phyloP scores from a whole-genome alignment of 2,888 invertebrate species.

The Trichogramma dendrolimi region DNA sequence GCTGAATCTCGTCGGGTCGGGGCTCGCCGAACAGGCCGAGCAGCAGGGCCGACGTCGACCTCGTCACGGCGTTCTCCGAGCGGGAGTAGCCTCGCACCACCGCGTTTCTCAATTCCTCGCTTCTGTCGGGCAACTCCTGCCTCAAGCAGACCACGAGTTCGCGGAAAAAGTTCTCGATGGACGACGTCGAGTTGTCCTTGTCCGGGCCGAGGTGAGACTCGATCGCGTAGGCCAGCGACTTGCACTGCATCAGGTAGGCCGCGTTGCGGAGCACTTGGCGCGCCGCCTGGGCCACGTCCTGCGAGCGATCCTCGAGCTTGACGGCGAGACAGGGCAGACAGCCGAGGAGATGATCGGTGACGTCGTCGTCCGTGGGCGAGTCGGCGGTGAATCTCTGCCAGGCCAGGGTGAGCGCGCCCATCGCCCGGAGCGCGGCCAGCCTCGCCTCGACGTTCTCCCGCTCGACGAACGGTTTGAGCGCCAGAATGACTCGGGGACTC shows the following conservation, averaged over 20 bases:
- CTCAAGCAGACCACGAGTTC: slow-evolving; percentile 40
- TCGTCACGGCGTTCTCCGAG: slow-evolving; percentile 40
- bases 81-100: slow-evolving; percentile 46
- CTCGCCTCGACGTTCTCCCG: slow-evolving; percentile 46
- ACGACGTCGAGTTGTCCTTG: slow-evolving; percentile 23
- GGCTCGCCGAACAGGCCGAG: slow-evolving; percentile 43
- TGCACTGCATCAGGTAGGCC: slow-evolving; percentile 38
- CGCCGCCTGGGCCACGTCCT: slow-evolving; percentile 38
- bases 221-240: slow-evolving; percentile 35
- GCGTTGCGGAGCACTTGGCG: slow-evolving; percentile 39
- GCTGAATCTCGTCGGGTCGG: slow-evolving; percentile 43
- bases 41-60: slow-evolving; percentile 44
- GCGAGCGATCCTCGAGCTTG: slow-evolving; percentile 41
- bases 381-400: slow-evolving; percentile 36
- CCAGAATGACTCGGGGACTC: slow-evolving; percentile 43
- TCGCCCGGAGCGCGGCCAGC: slow-evolving; percentile 41
- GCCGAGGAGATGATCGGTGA: slow-evolving; percentile 43
- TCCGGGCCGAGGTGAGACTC: slow-evolving; percentile 34
- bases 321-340: slow-evolving; percentile 45
- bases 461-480: slow-evolving; percentile 46
- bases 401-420: slow-evolving; percentile 38
- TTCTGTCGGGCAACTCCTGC: slow-evolving; percentile 40
- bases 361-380: slow-evolving; percentile 40
- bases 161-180: slow-evolving; percentile 37
- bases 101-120: slow-evolving; percentile 45